phyloP scores from a whole-genome alignment of 2,888 invertebrate species.

The Heteromurus nitidus region DNA sequence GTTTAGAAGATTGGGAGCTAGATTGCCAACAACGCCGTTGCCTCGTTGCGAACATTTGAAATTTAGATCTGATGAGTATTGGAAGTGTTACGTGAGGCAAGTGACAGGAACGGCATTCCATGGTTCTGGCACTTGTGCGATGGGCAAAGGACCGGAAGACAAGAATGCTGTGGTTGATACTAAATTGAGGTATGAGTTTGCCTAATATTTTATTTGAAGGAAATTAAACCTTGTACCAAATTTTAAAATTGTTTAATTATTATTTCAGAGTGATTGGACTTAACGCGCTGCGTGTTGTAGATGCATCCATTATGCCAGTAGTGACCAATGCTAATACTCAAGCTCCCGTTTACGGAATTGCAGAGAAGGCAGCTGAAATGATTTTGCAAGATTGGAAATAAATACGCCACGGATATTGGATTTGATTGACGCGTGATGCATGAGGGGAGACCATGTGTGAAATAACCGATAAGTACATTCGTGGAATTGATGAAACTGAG shows the following conservation, averaged over 20 bases:
- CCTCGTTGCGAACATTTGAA: not conserved
- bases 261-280: slow-evolving; percentile 16
- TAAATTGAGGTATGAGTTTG: not conserved
- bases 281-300: slow-evolving; percentile 20
- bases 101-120: not conserved
- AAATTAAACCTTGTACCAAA: not conserved
- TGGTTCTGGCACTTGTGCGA: not conserved
- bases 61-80: slow-evolving; percentile 33
- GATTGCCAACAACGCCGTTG: slow-evolving; percentile 1
- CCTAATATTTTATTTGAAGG: not conserved
- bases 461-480: too few species aligned
- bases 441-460: too few species aligned
- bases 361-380: slow-evolving; percentile 26
- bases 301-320: slow-evolving; percentile 31
- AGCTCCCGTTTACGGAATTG: slow-evolving; percentile 13
- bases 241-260: not conserved
- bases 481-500: too few species aligned
- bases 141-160: slow-evolving; percentile 17
- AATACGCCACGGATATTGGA: too few species aligned
- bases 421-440: too few species aligned
- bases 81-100: slow-evolving; percentile 19
- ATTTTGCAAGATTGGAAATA: not conserved
- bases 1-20: not conserved
- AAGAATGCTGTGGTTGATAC: slow-evolving; percentile 15
- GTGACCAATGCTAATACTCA: slow-evolving; percentile 26